A percentile compares a stretch with the other conserved stretches of the same genome.
These are phyloP conservation scores for Smutsia gigantea DNA, from an alignment of 2,797 vertebrate genomes.

Conservation along the genomic window DNA sequence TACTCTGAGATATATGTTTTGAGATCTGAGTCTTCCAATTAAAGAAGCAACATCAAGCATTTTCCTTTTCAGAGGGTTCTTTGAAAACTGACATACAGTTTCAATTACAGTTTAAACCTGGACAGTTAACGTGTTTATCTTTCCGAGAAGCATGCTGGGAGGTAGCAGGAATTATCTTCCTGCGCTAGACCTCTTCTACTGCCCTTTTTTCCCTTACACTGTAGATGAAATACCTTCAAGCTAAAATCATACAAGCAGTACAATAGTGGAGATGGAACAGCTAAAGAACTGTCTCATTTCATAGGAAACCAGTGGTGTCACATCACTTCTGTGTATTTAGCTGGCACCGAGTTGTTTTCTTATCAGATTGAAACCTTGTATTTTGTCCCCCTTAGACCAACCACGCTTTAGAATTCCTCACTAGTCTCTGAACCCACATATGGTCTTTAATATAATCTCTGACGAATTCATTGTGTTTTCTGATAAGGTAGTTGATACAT, in stretches of 20 bases:
- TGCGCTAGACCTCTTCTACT: accelerated
- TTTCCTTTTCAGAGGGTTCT: neutral
- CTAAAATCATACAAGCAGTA: neutral
- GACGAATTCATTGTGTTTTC: neutral
- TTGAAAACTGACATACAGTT: neutral
- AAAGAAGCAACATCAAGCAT: neutral
- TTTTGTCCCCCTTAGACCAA: neutral
- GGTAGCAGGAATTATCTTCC: neutral
- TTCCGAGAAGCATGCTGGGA: neutral
- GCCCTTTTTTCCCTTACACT: neutral
- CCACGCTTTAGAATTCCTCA: neutral
- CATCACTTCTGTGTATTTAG: neutral
- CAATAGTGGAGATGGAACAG: neutral
- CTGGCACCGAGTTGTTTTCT: neutral
- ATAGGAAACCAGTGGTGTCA: neutral
- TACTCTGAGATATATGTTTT: neutral
- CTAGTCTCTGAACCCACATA: neutral
- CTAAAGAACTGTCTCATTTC: neutral
- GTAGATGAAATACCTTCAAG: neutral
- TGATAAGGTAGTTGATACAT: neutral
- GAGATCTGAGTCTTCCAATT: neutral
- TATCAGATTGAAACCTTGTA: neutral
- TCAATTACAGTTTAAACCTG: neutral
- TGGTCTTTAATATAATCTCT: neutral
- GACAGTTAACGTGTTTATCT: neutral